Evolutionary conservation across 2,113 vertebrate species (phyloP).

Genomic region (Megaceryle torquata): DNA sequence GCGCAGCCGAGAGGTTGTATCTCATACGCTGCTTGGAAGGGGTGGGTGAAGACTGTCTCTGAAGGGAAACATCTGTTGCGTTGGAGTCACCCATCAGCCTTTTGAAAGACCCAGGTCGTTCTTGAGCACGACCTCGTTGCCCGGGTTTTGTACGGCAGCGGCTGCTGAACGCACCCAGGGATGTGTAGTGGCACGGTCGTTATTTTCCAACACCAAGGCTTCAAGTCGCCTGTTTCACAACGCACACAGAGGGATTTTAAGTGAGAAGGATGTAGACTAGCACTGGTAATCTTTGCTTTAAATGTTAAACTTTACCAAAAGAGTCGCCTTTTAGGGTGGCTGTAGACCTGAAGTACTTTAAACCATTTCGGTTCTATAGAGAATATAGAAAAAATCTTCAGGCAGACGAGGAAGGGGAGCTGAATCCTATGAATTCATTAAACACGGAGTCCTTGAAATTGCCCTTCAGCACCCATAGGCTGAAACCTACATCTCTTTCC

Average conservation of each 20-base stretch:
- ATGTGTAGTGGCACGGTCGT: neutral
- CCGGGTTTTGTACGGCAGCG: constrained; percentile 33
- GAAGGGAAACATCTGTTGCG: neutral
- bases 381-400: neutral
- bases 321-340: neutral
- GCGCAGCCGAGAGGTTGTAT: neutral
- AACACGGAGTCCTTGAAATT: constrained; percentile 1
- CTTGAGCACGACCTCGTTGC: constrained; percentile 55
- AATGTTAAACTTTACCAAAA: neutral
- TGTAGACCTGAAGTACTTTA: neutral
- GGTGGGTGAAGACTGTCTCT: neutral
- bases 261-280: neutral
- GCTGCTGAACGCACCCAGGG: neutral
- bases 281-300: neutral
- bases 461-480: neutral
- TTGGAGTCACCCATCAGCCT: neutral
- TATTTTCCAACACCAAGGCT: neutral
- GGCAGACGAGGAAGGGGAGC: neutral
- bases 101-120: neutral
- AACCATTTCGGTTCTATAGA: neutral
- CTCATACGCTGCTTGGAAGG: neutral
- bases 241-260: neutral
- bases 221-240: neutral
- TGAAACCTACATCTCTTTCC: neutral
- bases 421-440: constrained; percentile 40